Base-by-base conservation (phyloP, 2,113 vertebrate genomes). In the Callocephalon fimbriatum region DNA sequence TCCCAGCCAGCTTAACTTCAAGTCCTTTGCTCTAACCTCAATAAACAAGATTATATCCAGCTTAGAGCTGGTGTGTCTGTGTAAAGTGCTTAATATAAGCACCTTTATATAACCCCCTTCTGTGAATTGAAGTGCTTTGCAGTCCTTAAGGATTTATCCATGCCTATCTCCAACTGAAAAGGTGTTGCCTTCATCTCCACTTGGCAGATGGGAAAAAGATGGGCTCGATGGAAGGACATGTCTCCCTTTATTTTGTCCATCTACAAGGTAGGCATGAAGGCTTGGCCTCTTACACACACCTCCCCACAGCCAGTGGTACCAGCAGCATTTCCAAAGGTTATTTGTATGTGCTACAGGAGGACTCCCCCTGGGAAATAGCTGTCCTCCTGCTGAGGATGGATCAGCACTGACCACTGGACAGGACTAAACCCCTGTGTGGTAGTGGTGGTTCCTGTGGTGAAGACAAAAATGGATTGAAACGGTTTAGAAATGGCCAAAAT, bases 81-180 rank as follows among this genome's bases (percentile, higher is more conserved):
- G 89, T 81, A 95, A 97, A 65, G 83, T 97, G 88, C 94, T 96
- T 97, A 96, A 75, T 68, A n/a, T 96, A 97, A 96, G 95, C 87
- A 95, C 93, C 95, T 96, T 95, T 97, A 92, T 85, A 72, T 91
- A 97, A 95, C 86, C 47, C 68, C 44, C 31, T 82, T 56, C 83
- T 68, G 45, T 37, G 75, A 90, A 74, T 26, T 67, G 42, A n/a
- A 86, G 40, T n/a, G 75, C 79, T 90, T 87, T 78, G 61, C 70
- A 76, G 53, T 62, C 62, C 87, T 85, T 66, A 79, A 92, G 53
- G 81, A 86, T 93, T 96, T 92, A 86, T 59, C 71, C 74, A 53
- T 20, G 37, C 44, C 16, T 35, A 71, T 61, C 88, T 94, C 70
- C 71, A 68, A 37, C 48, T 72, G 63, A 59, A 93, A 88, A 92